phyloP scores from a whole-genome alignment of 1,140 invertebrate genomes.

The Schlechtendalia chinensis region DNA sequence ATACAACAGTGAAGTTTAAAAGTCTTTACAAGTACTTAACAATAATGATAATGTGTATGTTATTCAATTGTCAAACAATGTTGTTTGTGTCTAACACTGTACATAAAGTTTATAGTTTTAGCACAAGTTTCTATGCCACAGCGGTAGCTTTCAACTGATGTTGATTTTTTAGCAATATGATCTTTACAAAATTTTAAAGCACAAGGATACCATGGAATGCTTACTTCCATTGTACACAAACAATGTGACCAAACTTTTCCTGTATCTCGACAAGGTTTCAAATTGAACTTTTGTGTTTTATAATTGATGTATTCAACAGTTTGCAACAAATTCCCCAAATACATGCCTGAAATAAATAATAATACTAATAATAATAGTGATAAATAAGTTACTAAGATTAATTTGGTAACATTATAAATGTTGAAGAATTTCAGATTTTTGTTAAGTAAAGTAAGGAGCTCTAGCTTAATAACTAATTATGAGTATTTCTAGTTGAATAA shows the following conservation, averaged over 20 bases:
- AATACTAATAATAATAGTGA: too few relatives aligned
- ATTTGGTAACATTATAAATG: background rate
- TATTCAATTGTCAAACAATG: conserved; percentile 86
- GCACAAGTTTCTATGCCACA: conserved; percentile 95
- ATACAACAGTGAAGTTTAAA: background rate
- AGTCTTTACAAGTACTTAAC: background rate
- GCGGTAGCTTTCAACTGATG: conserved; percentile 57
- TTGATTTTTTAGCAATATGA: conserved; percentile 56
- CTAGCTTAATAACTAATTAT: too few relatives aligned
- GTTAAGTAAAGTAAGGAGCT: too few relatives aligned
- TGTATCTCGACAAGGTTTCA: conserved; percentile 62
- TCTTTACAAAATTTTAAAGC: conserved; percentile 91
- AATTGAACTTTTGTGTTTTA: conserved; percentile 27
- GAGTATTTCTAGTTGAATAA: too few relatives aligned
- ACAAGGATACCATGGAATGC: conserved; percentile 87
- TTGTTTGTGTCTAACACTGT: conserved; percentile 77
- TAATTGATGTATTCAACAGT: conserved; percentile 35
- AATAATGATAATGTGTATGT: conserved; percentile 53
- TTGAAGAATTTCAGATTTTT: background rate
- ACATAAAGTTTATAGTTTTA: conserved; percentile 82
- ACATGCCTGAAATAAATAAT: conserved; percentile 14
- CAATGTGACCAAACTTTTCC: conserved; percentile 70
- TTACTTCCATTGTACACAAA: conserved; percentile 77
- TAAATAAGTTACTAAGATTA: too few relatives aligned
- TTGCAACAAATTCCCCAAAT: conserved; percentile 40